phyloP scores from a whole-genome alignment of 2,797 vertebrate genomes.

The Pseudotriccus pelzelni region DNA sequence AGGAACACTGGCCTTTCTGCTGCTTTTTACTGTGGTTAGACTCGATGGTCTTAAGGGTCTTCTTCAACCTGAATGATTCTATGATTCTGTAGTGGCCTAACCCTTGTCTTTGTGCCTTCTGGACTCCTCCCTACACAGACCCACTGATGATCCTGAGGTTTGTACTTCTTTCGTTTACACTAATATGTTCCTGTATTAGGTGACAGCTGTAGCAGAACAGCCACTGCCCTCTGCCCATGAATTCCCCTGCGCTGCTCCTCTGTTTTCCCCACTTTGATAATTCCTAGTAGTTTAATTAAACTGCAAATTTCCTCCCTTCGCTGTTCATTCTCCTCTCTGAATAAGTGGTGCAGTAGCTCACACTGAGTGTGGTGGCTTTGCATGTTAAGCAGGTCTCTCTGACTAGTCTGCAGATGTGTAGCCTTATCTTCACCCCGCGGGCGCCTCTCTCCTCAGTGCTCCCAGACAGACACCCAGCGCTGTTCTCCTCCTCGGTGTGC shows the following conservation, averaged over 20 bases:
- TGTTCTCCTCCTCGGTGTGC: fast-evolving
- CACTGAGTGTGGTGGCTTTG: background rate
- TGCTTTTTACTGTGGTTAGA: background rate
- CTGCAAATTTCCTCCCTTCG: background rate
- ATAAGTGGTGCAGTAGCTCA: background rate
- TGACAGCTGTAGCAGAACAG: background rate
- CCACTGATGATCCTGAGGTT: background rate
- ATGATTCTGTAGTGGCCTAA: background rate
- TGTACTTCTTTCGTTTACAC: background rate
- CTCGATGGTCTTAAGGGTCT: background rate
- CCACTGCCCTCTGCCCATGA: background rate
- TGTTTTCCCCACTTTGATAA: background rate
- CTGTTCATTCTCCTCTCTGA: background rate
- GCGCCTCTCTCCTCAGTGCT: background rate
- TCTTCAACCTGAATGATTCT: background rate
- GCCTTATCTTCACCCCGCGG: background rate
- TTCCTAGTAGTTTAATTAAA: background rate
- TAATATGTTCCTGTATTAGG: background rate
- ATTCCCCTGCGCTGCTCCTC: background rate
- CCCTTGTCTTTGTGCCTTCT: background rate
- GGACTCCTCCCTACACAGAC: background rate
- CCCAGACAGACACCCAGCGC: background rate
- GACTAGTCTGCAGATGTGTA: background rate
- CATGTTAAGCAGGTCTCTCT: background rate
- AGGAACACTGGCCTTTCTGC: background rate